These are phyloP conservation scores for Conus ventricosus DNA, from an alignment of 1,140 invertebrate genomes.

Conservation along the genomic window DNA sequence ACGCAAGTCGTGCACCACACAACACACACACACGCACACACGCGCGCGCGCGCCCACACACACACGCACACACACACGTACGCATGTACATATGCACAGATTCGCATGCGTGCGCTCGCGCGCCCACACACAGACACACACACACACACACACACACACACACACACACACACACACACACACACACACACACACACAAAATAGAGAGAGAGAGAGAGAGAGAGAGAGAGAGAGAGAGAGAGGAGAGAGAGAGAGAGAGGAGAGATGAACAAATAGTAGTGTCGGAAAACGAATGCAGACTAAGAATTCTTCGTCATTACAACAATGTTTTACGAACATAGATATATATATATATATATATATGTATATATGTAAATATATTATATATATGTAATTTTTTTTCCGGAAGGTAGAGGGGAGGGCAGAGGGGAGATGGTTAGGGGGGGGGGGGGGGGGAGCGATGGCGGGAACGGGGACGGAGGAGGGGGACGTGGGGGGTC, in stretches of 20 bases:
- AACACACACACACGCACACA: too few species aligned
- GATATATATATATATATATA: too few species aligned
- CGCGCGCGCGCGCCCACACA: too few species aligned
- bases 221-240: not conserved
- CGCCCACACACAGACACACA: not conserved
- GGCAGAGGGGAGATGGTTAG: not conserved
- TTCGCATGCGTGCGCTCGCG: too few species aligned
- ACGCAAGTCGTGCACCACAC: not conserved
- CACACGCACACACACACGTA: too few species aligned
- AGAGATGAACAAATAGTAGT: not conserved
- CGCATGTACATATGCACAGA: not conserved
- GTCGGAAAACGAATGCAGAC: not conserved
- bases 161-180: conserved; percentile 2
- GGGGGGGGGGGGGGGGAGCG: not conserved
- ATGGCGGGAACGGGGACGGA: not conserved
- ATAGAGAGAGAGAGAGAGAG: too few species aligned
- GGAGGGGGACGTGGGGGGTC: not conserved
- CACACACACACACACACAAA: not conserved
- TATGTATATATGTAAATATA: too few species aligned
- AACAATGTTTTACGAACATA: too few species aligned
- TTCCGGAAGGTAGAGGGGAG: not conserved
- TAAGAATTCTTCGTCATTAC: not conserved
- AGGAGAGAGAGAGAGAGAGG: not conserved
- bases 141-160: not conserved
- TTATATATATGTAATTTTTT: too few species aligned